Conservation (phyloP, 1,140 invertebrate genomes). For the Sipha flava region DNA sequence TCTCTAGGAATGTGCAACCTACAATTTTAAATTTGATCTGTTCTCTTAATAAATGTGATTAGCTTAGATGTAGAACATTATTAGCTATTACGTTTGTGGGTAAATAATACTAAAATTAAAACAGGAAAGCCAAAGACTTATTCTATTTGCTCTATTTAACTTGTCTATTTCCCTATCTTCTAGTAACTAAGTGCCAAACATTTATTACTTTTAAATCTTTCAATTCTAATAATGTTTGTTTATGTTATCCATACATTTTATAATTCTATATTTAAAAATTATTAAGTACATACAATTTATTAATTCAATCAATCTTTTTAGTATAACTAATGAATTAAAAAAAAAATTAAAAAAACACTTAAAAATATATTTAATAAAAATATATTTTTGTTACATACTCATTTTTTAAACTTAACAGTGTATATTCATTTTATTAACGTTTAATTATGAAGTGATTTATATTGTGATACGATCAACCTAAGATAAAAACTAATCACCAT, state of each 20-base stretch:
- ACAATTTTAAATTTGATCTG: not conserved
- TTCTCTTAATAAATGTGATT: not conserved
- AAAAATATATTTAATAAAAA: not conserved
- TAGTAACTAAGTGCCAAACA: conserved; percentile 22
- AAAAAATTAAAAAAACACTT: not conserved
- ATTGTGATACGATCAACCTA: not conserved
- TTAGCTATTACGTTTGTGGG: not conserved
- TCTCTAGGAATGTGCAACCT: not conserved
- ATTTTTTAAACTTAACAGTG: not conserved
- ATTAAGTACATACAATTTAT: not conserved
- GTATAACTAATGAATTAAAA: not conserved
- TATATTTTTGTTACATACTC: not conserved
- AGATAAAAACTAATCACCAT: not conserved
- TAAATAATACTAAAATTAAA: not conserved
- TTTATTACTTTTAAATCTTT: not conserved
- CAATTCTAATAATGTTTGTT: not conserved
- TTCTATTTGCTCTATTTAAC: not conserved
- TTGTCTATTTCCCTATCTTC: not conserved
- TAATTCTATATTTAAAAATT: not conserved
- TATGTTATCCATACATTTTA: not conserved
- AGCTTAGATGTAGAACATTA: not conserved
- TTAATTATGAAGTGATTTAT: not conserved
- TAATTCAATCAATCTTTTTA: not conserved
- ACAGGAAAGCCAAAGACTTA: conserved; percentile 14
- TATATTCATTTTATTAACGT: not conserved